phyloP scores from a whole-genome alignment of 1,140 invertebrate species.

The Zelostemma sp. region DNA sequence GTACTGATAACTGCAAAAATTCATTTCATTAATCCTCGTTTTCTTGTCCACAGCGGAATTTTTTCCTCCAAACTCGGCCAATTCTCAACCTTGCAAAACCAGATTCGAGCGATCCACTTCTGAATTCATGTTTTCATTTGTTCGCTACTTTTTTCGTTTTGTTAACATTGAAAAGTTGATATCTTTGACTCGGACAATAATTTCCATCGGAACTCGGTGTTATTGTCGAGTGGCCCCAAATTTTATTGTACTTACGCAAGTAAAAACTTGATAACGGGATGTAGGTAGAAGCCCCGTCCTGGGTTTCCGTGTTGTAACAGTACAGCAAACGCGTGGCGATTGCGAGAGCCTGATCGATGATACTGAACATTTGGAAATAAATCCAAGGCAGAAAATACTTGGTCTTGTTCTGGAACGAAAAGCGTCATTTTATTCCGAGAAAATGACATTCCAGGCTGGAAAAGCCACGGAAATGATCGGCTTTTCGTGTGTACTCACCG shows the following conservation, averaged over 20 bases:
- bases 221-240: no score
- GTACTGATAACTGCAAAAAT: slow-evolving; percentile 55
- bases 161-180: no score
- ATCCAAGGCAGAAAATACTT: slow-evolving; percentile 62
- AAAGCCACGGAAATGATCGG: no score
- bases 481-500: slow-evolving; percentile 48
- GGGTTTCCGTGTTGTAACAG: slow-evolving; percentile 26
- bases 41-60: no score
- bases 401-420: slow-evolving; percentile 56
- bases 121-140: no score
- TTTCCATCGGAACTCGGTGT: no score
- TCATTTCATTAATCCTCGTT: no score
- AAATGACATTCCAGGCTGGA: no score
- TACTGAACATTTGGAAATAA: slow-evolving; percentile 61
- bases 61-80: not conserved
- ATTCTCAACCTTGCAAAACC: no score
- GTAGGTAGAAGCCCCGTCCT: slow-evolving; percentile 54
- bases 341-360: slow-evolving; percentile 60
- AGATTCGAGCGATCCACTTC: no score
- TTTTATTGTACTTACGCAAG: slow-evolving; percentile 54
- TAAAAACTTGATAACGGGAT: slow-evolving; percentile 57
- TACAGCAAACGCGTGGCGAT: slow-evolving; percentile 54
- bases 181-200: no score
- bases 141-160: no score
- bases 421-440: slow-evolving; percentile 1